phyloP scores from a whole-genome alignment of 2,113 vertebrate species.

The Pipra filicauda region DNA sequence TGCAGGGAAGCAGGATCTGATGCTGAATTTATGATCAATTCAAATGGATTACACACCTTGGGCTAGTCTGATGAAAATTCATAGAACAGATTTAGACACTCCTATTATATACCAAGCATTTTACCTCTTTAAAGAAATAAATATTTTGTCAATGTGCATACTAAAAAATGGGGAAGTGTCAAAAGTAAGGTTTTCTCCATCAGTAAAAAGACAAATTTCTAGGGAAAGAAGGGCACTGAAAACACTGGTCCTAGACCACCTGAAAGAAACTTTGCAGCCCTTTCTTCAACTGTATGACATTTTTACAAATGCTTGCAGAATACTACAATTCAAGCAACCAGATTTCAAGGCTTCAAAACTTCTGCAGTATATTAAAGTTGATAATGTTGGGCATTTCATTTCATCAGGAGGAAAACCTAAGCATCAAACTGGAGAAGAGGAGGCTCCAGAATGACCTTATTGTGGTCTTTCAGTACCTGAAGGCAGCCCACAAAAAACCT shows the following conservation, averaged over 20 bases:
- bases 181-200: neutral
- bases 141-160: neutral
- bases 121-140: neutral
- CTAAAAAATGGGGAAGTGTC: neutral
- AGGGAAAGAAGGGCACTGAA: neutral
- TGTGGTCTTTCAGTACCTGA: neutral
- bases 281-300: neutral
- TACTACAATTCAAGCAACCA: no score
- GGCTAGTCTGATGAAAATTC: neutral
- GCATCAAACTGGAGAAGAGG: neutral
- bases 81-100: neutral
- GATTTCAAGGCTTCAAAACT: neutral
- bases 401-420: neutral
- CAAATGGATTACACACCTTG: neutral
- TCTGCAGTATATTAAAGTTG: fast-evolving
- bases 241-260: neutral
- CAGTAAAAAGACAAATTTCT: neutral
- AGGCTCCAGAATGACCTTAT: fast-evolving
- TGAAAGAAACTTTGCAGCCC: neutral
- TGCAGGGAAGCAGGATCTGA: neutral
- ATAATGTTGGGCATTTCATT: neutral
- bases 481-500: neutral
- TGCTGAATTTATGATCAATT: neutral
- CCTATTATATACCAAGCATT: neutral
- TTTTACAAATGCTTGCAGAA: neutral